Conservation (phyloP, 2,888 invertebrate species). For the Odontocerum albicorne region DNA sequence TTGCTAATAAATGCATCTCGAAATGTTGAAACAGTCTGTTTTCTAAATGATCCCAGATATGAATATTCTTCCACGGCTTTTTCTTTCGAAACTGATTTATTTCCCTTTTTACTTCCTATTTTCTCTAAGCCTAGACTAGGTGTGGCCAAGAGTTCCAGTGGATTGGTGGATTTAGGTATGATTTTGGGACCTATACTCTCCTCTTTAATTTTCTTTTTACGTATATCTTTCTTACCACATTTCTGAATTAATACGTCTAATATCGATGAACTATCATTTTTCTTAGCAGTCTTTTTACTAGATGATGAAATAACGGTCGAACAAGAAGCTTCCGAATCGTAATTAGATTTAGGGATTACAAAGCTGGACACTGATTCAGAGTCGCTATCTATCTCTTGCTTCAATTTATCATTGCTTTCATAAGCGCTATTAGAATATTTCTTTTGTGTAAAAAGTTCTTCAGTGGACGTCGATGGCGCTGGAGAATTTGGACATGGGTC, state of each 20-base stretch:
- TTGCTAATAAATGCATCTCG: constrained; percentile 67
- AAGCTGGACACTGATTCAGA: constrained; percentile 69
- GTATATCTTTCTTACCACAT: constrained; percentile 61
- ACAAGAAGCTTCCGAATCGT: constrained; percentile 69
- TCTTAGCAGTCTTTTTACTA: constrained; percentile 44
- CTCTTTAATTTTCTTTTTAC: constrained; percentile 57
- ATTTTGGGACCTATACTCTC: constrained; percentile 59
- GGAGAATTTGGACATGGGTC: constrained; percentile 75
- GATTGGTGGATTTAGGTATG: constrained; percentile 58
- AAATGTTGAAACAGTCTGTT: constrained; percentile 68
- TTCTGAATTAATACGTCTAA: constrained; percentile 68
- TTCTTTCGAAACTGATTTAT: constrained; percentile 50
- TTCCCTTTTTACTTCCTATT: constrained; percentile 46
- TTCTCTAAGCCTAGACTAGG: constrained; percentile 60
- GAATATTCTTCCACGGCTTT: constrained; percentile 60
- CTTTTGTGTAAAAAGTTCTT: constrained; percentile 54
- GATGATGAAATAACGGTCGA: constrained; percentile 67
- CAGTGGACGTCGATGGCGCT: constrained; percentile 65
- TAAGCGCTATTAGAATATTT: constrained; percentile 22
- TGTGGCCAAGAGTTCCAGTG: constrained; percentile 63
- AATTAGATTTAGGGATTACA: constrained; percentile 58
- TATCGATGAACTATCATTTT: constrained; percentile 60
- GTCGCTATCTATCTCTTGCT: constrained; percentile 60
- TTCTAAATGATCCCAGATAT: constrained; percentile 66
- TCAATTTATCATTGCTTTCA: constrained; percentile 47